Conservation (phyloP, 2,797 vertebrate species). For the Hemibagrus guttatus region DNA sequence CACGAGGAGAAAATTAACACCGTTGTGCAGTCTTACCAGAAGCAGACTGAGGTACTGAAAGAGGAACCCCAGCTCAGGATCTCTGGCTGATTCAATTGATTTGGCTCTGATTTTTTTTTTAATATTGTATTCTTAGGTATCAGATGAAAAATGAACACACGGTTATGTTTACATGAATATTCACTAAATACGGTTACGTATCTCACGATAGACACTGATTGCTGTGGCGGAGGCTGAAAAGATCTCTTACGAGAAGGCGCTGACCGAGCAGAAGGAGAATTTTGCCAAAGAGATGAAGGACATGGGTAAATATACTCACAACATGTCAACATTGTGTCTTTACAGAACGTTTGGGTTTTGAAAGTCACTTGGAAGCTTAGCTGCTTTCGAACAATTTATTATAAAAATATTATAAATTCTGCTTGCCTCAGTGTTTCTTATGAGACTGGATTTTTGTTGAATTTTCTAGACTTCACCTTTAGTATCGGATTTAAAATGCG, state of each 20-base stretch:
- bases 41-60: constrained; percentile 82
- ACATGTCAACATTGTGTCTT: background rate
- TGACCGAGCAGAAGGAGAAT: constrained; percentile 71
- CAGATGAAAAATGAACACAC: background rate
- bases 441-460: background rate
- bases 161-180: background rate
- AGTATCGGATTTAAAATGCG: too few species aligned
- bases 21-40: constrained; percentile 79
- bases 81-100: background rate
- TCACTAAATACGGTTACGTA: background rate
- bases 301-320: constrained; percentile 72
- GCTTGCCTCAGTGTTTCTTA: background rate
- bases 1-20: constrained; percentile 85
- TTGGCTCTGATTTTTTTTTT: background rate
- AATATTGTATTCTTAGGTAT: background rate
- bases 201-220: constrained; percentile 75
- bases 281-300: constrained; percentile 79
- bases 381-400: background rate
- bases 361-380: background rate
- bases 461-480: background rate
- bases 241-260: constrained; percentile 63
- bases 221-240: constrained; percentile 80
- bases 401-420: background rate
- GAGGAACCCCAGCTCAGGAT: constrained; percentile 79
- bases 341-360: background rate